These are phyloP conservation scores for Aelia acuminata DNA, from an alignment of 2,888 invertebrate species.

Conservation along the genomic window DNA sequence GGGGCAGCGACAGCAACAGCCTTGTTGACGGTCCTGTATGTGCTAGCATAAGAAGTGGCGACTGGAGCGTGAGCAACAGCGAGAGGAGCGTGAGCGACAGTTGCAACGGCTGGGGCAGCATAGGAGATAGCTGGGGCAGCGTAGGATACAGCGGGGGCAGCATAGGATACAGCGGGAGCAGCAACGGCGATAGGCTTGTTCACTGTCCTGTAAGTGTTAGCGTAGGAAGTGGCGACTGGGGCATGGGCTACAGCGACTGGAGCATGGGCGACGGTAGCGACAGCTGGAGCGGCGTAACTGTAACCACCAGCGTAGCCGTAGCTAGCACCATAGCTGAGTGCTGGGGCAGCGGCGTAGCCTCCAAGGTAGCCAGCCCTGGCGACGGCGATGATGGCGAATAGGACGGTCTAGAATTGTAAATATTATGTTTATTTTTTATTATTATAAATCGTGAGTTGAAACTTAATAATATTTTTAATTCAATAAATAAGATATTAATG, in stretches of 20 bases:
- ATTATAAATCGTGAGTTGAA: no score
- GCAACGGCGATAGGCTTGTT: slow-evolving; percentile 54
- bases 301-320: background rate
- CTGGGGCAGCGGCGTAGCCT: background rate
- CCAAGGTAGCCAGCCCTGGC: background rate
- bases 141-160: background rate
- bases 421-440: no score
- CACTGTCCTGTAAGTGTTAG: slow-evolving; percentile 75
- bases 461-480: no score
- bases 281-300: slow-evolving; percentile 66
- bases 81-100: slow-evolving; percentile 70
- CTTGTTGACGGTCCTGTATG: slow-evolving; percentile 71
- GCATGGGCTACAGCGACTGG: slow-evolving; percentile 50
- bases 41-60: slow-evolving; percentile 78
- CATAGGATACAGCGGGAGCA: slow-evolving; percentile 41
- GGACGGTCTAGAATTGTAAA: background rate
- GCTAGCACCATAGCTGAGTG: background rate
- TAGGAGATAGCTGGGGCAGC: background rate
- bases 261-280: slow-evolving; percentile 67
- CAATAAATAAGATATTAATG: no score
- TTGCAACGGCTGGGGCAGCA: slow-evolving; percentile 41
- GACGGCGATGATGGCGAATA: background rate
- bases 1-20: background rate
- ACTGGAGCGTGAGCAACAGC: slow-evolving; percentile 72
- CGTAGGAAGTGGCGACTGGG: slow-evolving; percentile 74